Base-by-base conservation (phyloP, 2,888 invertebrate genomes). In the Odontomyia ornata region DNA sequence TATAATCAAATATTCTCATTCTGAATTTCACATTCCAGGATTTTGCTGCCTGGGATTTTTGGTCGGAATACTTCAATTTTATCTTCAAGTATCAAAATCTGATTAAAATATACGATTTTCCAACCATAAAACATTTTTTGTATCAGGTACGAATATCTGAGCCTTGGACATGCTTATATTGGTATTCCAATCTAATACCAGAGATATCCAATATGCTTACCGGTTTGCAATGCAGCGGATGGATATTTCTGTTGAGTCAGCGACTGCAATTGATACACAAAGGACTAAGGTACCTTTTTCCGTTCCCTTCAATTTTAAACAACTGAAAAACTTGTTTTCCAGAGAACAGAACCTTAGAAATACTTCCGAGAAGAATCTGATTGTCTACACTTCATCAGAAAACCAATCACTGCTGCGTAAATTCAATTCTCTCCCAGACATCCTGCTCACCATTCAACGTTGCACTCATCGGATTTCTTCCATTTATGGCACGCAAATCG, bases 201-300 rank as follows among this genome's bases (percentile, higher is more conserved):
- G 60, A 60, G 18, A 21, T 60, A 7, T 60, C 60, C 23, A 11
- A 21, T 18, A 60, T 60, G 21, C 60, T 60, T 7, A 18, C 23
- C 5, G 23, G 21, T 21, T 5, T 60, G 5, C 60, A 60, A 60
- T 60, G 60, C 60, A 60, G 60, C 15, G 60, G 60, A n/a, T 60
- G 60, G 60, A 21, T 60, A 9, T 60, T 23, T 15, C 7, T 25
- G 5, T 23, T 60, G 15, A 7, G 21, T 5, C 5, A 60, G 23
- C 60, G 21, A 9, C 4, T 25, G 5, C 60, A 60, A 9, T 1
- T 7, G 25, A 7, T 60, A 7, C 21, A 60, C 3, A 11, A 15
- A 5, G 13, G 13, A 1, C n/a, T 60, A 21, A 18, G 25, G 60
- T 60, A 60, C 18, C 5, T n/a, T n/a, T n/a, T n/a, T n/a, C n/a